Evolutionary conservation across 2,797 vertebrate genomes (phyloP).

Genomic region (Tachyglossus aculeatus): DNA sequence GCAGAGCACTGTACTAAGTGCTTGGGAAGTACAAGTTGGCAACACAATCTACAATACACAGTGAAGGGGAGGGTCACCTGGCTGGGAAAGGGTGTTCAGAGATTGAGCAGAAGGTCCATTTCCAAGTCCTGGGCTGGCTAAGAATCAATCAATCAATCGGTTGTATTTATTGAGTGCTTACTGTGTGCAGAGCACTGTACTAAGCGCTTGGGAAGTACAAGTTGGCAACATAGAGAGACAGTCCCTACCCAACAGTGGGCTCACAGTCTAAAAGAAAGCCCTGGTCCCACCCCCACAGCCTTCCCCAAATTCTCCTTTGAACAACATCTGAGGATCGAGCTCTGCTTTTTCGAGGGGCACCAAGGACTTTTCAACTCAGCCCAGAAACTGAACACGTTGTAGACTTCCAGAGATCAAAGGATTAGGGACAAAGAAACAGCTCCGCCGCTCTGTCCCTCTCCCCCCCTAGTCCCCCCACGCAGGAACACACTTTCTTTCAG

Average conservation of each 20-base stretch:
- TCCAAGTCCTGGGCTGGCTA: slow-evolving; percentile 41
- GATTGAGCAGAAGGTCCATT: slow-evolving; percentile 40
- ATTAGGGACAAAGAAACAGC: background rate
- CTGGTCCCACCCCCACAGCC: slow-evolving; percentile 19
- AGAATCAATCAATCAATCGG: no score
- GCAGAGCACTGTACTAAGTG: no score
- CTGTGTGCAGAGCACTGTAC: no score
- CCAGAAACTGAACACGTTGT: slow-evolving; percentile 32
- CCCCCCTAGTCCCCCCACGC: no score
- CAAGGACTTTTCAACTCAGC: background rate
- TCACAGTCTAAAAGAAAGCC: no score
- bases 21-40: no score
- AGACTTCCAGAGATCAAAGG: slow-evolving; percentile 33
- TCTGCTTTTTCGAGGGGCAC: slow-evolving; percentile 6
- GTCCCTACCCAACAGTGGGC: no score
- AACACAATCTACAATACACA: no score
- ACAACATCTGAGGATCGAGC: slow-evolving; percentile 24
- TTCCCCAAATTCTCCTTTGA: background rate
- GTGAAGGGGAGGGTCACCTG: no score
- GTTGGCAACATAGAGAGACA: no score
- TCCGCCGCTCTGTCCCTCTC: background rate
- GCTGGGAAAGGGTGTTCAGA: slow-evolving; percentile 28
- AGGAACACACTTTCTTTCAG: slow-evolving; percentile 9
- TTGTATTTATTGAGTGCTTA: no score
- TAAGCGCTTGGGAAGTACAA: no score